phyloP scores from a whole-genome alignment of 1,140 invertebrate genomes.

The Aphaenogaster ashmeadi region DNA sequence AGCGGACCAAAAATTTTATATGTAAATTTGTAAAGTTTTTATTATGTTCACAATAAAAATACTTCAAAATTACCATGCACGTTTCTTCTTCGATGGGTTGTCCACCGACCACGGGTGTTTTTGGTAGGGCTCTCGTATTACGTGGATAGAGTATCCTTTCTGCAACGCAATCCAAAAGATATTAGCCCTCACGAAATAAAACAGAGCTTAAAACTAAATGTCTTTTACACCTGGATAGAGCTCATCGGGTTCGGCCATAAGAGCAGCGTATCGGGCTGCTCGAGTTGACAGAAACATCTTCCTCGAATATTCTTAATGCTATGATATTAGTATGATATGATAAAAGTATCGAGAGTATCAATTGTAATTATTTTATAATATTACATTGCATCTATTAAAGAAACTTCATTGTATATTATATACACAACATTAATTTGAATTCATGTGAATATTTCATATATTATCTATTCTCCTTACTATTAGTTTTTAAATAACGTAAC shows the following conservation, averaged over 20 bases:
- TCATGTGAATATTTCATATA: neutral
- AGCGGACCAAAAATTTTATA: neutral
- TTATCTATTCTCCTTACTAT: neutral
- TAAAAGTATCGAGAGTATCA: neutral
- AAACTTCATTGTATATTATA: neutral
- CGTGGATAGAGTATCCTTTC: conserved; percentile 87
- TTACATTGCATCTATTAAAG: neutral
- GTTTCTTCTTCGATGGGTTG: conserved; percentile 90
- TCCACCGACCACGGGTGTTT: conserved; percentile 87
- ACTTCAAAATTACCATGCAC: conserved; percentile 88
- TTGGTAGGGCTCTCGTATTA: conserved; percentile 82
- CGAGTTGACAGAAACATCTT: conserved; percentile 81
- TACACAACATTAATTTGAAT: neutral
- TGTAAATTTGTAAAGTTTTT: neutral
- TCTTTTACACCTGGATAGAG: conserved; percentile 81
- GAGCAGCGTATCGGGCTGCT: conserved; percentile 82
- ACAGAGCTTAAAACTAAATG: neutral
- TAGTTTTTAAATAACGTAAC: conserved; percentile 18
- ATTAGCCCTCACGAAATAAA: conserved; percentile 7
- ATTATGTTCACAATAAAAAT: neutral
- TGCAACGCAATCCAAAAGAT: conserved; percentile 77
- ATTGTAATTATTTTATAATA: conserved; percentile 17
- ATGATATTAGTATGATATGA: too few species aligned
- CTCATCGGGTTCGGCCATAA: conserved; percentile 84
- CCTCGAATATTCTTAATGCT: conserved; percentile 15